Base-by-base conservation (phyloP, 1,140 invertebrate genomes). In the Drosophila paulistorum region DNA sequence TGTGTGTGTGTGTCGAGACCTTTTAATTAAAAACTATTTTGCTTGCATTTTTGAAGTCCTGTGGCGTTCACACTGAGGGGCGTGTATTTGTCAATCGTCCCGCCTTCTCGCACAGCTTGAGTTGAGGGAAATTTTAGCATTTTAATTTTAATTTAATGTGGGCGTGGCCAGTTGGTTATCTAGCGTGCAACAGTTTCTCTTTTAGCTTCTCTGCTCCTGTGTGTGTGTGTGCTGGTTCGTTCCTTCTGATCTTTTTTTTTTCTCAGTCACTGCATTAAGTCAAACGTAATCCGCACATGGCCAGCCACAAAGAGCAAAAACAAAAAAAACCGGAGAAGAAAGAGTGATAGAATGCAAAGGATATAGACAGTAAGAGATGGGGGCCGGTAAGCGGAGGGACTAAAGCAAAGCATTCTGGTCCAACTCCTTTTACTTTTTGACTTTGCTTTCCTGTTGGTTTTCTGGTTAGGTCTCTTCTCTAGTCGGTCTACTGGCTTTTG, bases 1-100 rank as follows among this genome's bases (percentile, higher is more conserved):
- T 74, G 63, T 61, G 62, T 74, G 57, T 73, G 70, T 62, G 74
- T 66, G 65, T 30, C 30, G 30, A 75, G 80, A 74, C 84, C 77
- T 89, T 87, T 87, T 87, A 87, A 87, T 87, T 87, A 87, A 87
- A 87, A 89, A 84, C 84, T 87, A 87, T 87, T 87, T 89, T 89
- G 84, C 83, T 89, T 84, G 86, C 84, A 79, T 84, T 89, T 89
- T 77, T 73, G 77, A 77, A 65, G 66, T 66, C 75, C 74, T 79
- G 77, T 33, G 74, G 83, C 68, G 74, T 45, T 30, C n/a, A 35
- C 26, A 23, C 14, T 61, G 54, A 65, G 82, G 75, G 75, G 82
- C 85, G 79, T 79, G 58, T 67, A 39, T 48, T 17, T 48, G 9
- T 7, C 14, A 9, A 17, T 10, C 14, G 7, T 6, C 14, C 14